Evolutionary conservation across 2,888 invertebrate species (phyloP).

Genomic region (Melikaiella ostensackeni): DNA sequence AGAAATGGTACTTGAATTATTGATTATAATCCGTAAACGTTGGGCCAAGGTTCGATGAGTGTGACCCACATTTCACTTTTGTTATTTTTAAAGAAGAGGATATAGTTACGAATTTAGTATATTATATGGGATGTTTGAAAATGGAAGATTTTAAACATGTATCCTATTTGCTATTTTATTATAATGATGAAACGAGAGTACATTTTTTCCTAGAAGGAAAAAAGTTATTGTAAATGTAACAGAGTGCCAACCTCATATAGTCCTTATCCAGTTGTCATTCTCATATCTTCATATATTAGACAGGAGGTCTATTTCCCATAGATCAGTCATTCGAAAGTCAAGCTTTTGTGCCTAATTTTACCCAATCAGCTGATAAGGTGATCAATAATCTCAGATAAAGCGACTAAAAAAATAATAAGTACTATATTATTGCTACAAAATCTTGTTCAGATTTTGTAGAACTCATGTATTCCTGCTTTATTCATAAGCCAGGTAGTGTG

Average conservation of each 20-base stretch:
- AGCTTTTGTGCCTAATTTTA: background rate
- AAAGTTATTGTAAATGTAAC: too few species aligned
- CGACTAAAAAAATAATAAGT: background rate
- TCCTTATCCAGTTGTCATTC: too few species aligned
- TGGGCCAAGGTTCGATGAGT: slow-evolving; percentile 31
- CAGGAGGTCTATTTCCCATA: too few species aligned
- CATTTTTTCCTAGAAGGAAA: too few species aligned
- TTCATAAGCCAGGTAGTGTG: background rate
- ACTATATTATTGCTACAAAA: too few species aligned
- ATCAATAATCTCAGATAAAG: background rate
- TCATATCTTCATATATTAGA: too few species aligned
- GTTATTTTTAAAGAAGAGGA: slow-evolving; percentile 4
- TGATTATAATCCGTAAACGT: slow-evolving; percentile 16
- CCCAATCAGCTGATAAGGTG: background rate
- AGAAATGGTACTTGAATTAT: slow-evolving; percentile 28
- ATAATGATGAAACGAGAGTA: too few species aligned
- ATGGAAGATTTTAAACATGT: too few species aligned
- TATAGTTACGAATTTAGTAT: background rate
- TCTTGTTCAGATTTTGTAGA: background rate
- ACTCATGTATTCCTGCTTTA: background rate
- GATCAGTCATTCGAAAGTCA: background rate
- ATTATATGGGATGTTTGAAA: background rate
- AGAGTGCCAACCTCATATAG: too few species aligned
- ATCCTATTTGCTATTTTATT: too few species aligned
- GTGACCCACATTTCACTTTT: slow-evolving; percentile 19